Conservation (phyloP, 2,797 vertebrate species). For the Helostoma temminkii region DNA sequence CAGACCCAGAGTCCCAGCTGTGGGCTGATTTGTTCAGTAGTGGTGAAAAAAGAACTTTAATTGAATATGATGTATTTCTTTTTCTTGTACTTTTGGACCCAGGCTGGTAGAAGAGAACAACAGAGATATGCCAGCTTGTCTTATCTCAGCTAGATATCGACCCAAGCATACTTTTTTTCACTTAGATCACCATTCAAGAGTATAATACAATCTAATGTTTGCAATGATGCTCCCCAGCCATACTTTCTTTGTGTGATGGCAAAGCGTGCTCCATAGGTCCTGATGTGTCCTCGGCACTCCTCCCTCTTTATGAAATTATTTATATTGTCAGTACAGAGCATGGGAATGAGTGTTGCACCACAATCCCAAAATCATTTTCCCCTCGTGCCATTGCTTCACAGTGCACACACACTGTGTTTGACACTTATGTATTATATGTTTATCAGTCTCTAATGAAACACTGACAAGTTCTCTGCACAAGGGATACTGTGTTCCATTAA, state of each 20-base stretch:
- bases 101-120: slow-evolving; percentile 51
- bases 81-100: slow-evolving; percentile 61
- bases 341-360: slow-evolving; percentile 68
- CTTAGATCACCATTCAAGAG: slow-evolving; percentile 55
- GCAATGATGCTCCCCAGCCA: slow-evolving; percentile 34
- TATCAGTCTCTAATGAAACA: slow-evolving; percentile 85
- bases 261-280: slow-evolving; percentile 42
- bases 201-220: slow-evolving; percentile 48
- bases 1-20: slow-evolving; percentile 81
- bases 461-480: slow-evolving; percentile 81
- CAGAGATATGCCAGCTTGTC: slow-evolving; percentile 43
- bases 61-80: slow-evolving; percentile 80
- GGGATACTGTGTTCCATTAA: slow-evolving; percentile 82
- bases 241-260: slow-evolving; percentile 33
- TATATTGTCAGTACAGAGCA: slow-evolving; percentile 66
- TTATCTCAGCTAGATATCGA: slow-evolving; percentile 49
- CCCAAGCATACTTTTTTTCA: slow-evolving; percentile 45
- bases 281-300: slow-evolving; percentile 19
- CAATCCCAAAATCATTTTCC: slow-evolving; percentile 75
- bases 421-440: slow-evolving; percentile 84
- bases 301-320: slow-evolving; percentile 65
- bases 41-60: slow-evolving; percentile 73
- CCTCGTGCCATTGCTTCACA: slow-evolving; percentile 42
- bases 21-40: slow-evolving; percentile 79
- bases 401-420: slow-evolving; percentile 71